Evolutionary conservation across 2,113 vertebrate genomes (phyloP).

Genomic region (Smithornis capensis): DNA sequence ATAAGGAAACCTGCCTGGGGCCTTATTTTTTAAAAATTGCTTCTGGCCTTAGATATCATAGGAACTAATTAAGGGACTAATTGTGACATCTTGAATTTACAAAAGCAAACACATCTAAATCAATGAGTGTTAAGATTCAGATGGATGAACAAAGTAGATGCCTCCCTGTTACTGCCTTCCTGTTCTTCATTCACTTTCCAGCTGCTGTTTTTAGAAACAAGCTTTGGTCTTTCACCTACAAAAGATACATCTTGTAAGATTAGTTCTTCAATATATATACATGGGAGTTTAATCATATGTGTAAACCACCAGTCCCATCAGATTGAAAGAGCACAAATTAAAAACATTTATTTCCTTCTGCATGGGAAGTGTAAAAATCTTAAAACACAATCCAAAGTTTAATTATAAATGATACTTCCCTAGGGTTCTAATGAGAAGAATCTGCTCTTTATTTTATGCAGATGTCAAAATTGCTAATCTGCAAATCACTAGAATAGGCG

Average conservation of each 20-base stretch:
- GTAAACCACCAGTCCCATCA: neutral
- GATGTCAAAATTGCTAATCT: slow-evolving; percentile 41
- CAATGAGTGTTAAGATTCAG: neutral
- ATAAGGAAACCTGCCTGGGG: neutral
- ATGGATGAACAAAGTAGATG: neutral
- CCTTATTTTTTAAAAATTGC: neutral
- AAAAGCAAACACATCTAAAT: neutral
- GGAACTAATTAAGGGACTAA: neutral
- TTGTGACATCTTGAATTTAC: neutral
- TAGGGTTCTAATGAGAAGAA: slow-evolving; percentile 16
- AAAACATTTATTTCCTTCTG: neutral
- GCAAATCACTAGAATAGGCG: slow-evolving; percentile 55
- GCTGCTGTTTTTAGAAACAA: neutral
- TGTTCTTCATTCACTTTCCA: neutral
- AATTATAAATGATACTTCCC: neutral
- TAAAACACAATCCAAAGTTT: neutral
- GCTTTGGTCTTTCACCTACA: neutral
- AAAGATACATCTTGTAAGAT: neutral
- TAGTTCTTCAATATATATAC: neutral
- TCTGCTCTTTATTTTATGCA: neutral
- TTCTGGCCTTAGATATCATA: neutral
- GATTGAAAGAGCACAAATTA: neutral
- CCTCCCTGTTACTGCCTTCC: neutral
- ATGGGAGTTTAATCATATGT: accelerated
- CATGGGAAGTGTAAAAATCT: neutral